A percentile compares a stretch with the other conserved stretches of the same genome.
Conservation (phyloP, 2,888 invertebrate genomes). For the Candidula unifasciata region DNA sequence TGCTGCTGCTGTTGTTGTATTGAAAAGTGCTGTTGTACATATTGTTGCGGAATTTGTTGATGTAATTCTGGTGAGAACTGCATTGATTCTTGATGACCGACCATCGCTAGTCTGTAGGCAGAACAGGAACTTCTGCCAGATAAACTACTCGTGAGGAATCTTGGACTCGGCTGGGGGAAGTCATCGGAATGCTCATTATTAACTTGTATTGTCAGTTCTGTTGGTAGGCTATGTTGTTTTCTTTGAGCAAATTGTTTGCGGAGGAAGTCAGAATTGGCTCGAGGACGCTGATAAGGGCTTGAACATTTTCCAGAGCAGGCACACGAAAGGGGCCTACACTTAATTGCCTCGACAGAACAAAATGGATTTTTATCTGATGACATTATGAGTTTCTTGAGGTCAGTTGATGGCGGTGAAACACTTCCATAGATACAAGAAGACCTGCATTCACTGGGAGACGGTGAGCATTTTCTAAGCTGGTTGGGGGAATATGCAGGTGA, state of each 20-base stretch:
- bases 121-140: neutral
- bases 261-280: slow-evolving; percentile 28
- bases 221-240: slow-evolving; percentile 33
- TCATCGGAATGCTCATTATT: neutral
- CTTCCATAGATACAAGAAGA: slow-evolving; percentile 1
- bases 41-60: slow-evolving; percentile 11
- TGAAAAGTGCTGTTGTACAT: neutral
- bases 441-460: neutral
- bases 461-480: neutral
- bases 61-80: neutral
- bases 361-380: neutral
- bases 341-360: neutral
- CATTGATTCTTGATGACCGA: too few species aligned
- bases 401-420: neutral
- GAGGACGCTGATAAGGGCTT: slow-evolving; percentile 38
- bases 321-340: neutral
- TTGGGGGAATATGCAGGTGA: neutral
- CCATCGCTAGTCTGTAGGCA: neutral
- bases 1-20: slow-evolving; percentile 13
- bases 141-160: neutral
- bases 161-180: neutral
- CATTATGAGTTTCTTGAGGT: neutral
- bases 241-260: slow-evolving; percentile 18
- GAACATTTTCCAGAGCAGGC: neutral
- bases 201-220: neutral